Evolutionary conservation across 2,888 invertebrate species (phyloP), one percentile per base, ranked within the genome.

Genomic region (Leptopilina myrica): DNA sequence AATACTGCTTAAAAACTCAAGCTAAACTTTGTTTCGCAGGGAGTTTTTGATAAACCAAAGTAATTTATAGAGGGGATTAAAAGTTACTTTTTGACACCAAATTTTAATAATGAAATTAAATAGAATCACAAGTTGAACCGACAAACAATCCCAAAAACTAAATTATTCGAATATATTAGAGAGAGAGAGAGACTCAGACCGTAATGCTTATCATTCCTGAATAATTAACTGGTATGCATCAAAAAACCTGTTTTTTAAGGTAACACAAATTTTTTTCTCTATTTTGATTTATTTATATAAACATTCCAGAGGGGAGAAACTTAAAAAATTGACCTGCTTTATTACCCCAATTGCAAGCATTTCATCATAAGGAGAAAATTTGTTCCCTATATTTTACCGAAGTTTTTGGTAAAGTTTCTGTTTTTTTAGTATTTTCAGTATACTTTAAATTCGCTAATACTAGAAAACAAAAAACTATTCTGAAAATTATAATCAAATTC

Each of bases 241-340:
- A n/a, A 14, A 7, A 73, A 73, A 73, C 73, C 73, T 56, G 73
- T 73, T 73, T 73, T 5, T 11, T 5, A 14, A 20, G 46, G 12
- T 26, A 67, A 67, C 15, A 20, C 20, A 20, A 20, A 20, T 43
- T 49, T 49, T 12, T 4, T 12, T 3, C 11, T 11, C 11, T 9
- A 49, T 12, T 12, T 12, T 12, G 11, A 4, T 49, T 49, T 9
- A 49, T 49, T 49, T 49, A 12, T 12, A 49, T 12, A 49, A 49
- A 1, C 49, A 11, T 11, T 9, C 12, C 49, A 49, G 11, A 49
- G 43, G 43, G 43, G 7, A 43, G 43, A 43, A 43, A 43, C 5
- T 8, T n/a, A n/a, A 43, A 43, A 43, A 43, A 43, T 43, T 43
- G 43, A 33, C 33, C 33, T 33, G 20, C 33, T 33, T 3, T 33